A percentile compares a stretch with the other conserved stretches of the same genome.
Evolutionary conservation across 2,888 invertebrate species (phyloP).

Genomic region (Therioaphis trifolii): DNA sequence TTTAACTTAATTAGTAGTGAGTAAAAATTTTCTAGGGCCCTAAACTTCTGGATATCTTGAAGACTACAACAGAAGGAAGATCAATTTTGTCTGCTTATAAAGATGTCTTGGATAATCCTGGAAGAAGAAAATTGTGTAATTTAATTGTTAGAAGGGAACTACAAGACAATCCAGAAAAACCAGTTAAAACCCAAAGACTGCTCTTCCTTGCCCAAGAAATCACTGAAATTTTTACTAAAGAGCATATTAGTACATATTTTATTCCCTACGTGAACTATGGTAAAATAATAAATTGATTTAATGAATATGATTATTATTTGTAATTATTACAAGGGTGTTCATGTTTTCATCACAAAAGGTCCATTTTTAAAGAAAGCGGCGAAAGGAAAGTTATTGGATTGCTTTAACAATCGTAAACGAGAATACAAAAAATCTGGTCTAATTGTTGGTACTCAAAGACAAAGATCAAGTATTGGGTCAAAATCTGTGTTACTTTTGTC

Average conservation of each 20-base stretch:
- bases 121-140: too few species aligned
- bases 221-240: not conserved
- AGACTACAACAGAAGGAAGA: not conserved
- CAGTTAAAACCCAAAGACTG: not conserved
- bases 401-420: not conserved
- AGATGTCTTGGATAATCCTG: too few species aligned
- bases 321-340: not conserved
- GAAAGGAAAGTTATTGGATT: not conserved
- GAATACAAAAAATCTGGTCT: not conserved
- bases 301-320: not conserved
- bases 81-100: not conserved
- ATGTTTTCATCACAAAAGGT: too few species aligned
- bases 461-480: too few species aligned
- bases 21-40: too few species aligned
- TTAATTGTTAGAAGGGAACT: too few species aligned
- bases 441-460: too few species aligned
- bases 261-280: constrained; percentile 25
- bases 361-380: constrained; percentile 2
- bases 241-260: constrained; percentile 29
- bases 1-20: too few species aligned
- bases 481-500: too few species aligned
- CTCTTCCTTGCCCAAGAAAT: not conserved
- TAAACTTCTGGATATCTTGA: not conserved
- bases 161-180: too few species aligned
- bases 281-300: not conserved